Base-by-base conservation (phyloP, 2,113 vertebrate species). In the Paratilapia polleni region DNA sequence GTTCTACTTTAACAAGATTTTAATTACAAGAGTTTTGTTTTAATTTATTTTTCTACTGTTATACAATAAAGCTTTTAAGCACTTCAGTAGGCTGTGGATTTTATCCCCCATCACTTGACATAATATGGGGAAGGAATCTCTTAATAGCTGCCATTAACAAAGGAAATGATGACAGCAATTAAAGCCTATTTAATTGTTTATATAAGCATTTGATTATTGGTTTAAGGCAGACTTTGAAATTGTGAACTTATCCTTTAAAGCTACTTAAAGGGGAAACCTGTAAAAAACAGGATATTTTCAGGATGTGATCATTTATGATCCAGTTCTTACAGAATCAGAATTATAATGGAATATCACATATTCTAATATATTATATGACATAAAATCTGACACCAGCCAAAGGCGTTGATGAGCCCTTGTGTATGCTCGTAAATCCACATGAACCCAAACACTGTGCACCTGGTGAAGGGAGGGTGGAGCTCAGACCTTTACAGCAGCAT, bases 401-500 rank as follows among this genome's bases (percentile, higher is more conserved):
- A 68, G 52, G 61, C 80, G 63, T 57, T 36, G 60, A 34, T 61
- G 15, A 49, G 80, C 52, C 24, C n/a, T 26, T 24, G 59, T 70
- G 28, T 17, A 58, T 36, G 13, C 36, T 81, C 15, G 4, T 78
- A 81, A 87, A 86, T 63, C 63, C 63, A 41, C 2, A 8, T 26
- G 5, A 79, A 52, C 31, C 61, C 63, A 43, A 41, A 88, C 19
- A 6, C 31, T 8, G 13, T 62, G 88, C 81, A 89, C 86, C 86
- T 91, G 83, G 88, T n/a, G 78, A 75, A 58, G n/a, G 34, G 60
- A 80, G 81, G 61, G 66, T 13, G 68, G 80, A 83, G 36, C 70
- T 43, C 47, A 20, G 17, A 34, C 66, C 36, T 62, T 34, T 15
- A 6, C 47, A 68, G 49, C 38, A 64, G 49, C 43, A 47, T 68